Evolutionary conservation across 1,140 invertebrate genomes (phyloP).

Genomic region (Palaemon carinicauda): DNA sequence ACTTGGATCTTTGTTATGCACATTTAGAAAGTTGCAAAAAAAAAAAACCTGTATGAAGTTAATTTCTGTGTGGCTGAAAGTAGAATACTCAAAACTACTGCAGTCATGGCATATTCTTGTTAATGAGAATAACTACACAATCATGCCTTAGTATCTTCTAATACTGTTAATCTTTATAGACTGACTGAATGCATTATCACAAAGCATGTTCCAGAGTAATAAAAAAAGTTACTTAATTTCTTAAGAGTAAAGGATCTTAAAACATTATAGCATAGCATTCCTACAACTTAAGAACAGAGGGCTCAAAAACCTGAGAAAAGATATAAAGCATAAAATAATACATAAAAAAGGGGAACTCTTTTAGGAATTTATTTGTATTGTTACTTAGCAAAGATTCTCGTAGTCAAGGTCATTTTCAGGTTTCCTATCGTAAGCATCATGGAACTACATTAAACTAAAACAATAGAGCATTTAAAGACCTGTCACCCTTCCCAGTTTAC

Average conservation of each 20-base stretch:
- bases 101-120: slow-evolving; percentile 40
- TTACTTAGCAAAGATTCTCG: background rate
- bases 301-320: slow-evolving; percentile 36
- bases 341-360: background rate
- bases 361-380: background rate
- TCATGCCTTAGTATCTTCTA: slow-evolving; percentile 43
- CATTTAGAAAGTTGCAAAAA: background rate
- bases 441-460: too few relatives aligned
- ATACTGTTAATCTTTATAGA: slow-evolving; percentile 47
- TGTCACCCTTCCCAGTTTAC: too few relatives aligned
- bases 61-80: slow-evolving; percentile 50
- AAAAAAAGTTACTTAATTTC: slow-evolving; percentile 28
- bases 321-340: background rate
- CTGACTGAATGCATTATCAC: slow-evolving; percentile 43
- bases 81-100: slow-evolving; percentile 50
- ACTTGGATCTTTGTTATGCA: background rate
- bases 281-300: slow-evolving; percentile 40
- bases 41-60: slow-evolving; percentile 10
- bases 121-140: slow-evolving; percentile 49
- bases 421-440: too few relatives aligned
- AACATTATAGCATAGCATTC: slow-evolving; percentile 46
- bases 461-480: too few relatives aligned
- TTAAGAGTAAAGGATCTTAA: slow-evolving; percentile 16
- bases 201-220: slow-evolving; percentile 42
- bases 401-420: too few relatives aligned